Conservation (phyloP, 1,140 invertebrate species). For the Holotrichia oblita region DNA sequence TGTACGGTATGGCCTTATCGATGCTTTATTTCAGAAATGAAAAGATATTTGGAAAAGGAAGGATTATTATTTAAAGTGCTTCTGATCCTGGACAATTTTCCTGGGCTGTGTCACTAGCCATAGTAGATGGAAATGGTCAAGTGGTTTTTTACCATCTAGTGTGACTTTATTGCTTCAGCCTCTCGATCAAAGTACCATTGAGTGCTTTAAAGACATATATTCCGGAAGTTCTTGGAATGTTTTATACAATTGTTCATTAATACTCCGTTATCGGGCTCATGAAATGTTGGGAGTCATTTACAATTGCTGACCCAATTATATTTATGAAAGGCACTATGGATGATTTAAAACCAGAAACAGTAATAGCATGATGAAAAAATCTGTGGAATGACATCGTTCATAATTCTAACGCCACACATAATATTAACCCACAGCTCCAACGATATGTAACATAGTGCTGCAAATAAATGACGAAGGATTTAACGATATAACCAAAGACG, state of each 20-base stretch:
- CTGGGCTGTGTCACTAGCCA: not conserved
- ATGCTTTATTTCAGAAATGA: not conserved
- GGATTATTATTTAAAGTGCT: not conserved
- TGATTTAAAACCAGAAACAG: no score
- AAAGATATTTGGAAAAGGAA: slow-evolving; percentile 10
- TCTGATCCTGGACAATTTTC: not conserved
- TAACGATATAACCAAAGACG: no score
- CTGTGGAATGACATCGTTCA: no score
- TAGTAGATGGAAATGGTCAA: slow-evolving; percentile 14
- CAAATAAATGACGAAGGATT: no score
- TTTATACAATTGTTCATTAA: not conserved
- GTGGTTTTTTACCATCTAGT: slow-evolving; percentile 3
- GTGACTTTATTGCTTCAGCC: slow-evolving; percentile 1
- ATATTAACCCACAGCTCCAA: no score
- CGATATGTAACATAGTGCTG: no score
- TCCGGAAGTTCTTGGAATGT: not conserved
- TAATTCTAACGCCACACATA: no score
- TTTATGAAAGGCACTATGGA: no score
- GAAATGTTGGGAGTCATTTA: not conserved
- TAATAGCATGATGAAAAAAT: no score
- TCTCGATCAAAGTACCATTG: not conserved
- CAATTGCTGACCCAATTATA: not conserved
- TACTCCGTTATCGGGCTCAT: slow-evolving; percentile 8
- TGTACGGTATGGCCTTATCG: not conserved
- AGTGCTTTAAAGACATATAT: slow-evolving; percentile 1